Base-by-base conservation (phyloP, 2,797 vertebrate species). In the Pipistrellus pygmaeus region DNA sequence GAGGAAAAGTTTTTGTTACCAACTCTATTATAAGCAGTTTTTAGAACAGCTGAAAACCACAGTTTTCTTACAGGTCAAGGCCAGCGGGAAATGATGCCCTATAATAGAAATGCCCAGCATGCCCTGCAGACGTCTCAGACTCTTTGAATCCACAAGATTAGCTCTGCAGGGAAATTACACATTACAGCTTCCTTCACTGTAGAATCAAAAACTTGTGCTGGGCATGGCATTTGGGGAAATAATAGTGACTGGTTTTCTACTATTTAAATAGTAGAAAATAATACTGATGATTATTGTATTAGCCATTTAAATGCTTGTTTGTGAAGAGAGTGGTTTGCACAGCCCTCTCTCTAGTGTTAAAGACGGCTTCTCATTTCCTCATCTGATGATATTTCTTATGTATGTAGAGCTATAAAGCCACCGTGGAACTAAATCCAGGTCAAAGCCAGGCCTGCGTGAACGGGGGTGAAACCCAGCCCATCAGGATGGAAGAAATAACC, bases 361-460 rank as follows among this genome's bases (percentile, higher is more conserved):
- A 75, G 48, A 53, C 10, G 73, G 23, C 30, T 8, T 75, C 32
- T 82, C 53, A 3, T 11, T 62, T 89, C 57, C 51, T 96, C 95
- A 97, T n/a, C 46, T 95, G 83, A 95, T 94, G 88, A 80, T 77
- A 27, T 94, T 97, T 96, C 14, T 1, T 95, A 8, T 97, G 98
- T 96, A 84, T 83, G 27, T 80, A 99, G 99, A 99, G 98, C 97
- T 99, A 99, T 97, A 98, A 98, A 95, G 97, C 97, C n/a, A 98
- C 99, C 41, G 98, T 99, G 27, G 98, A 99, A 46, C 98, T 99
- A 57, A 99, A 99, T 94, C 99, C 99, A 32, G 98, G 99, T 93
- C 99, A 99, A 96, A 99, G 99, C 0, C 99, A 99, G 93, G 98
- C 99, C 95, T 99, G 99, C 99, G 99, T 99, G 99, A 99, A 99